Evolutionary conservation across 92 coral and sea anemone species (phyloP), one percentile per base, ranked within the genome.

Genomic region (Palythoa grandis): DNA sequence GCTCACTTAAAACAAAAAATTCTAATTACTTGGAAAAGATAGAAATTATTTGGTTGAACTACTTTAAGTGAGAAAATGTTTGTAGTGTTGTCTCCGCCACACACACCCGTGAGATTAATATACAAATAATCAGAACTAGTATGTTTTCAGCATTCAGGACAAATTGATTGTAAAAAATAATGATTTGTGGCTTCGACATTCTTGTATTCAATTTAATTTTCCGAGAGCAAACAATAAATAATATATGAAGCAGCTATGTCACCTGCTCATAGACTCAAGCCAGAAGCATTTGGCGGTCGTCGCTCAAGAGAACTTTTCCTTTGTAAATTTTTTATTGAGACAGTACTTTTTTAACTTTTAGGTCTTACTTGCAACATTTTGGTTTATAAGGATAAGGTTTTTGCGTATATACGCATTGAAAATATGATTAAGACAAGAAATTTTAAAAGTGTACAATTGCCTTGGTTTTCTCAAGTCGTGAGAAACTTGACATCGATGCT

Each of bases 231-330:
- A 80, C 72, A 43, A 37, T 80, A 60, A 80, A 80, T 80, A 66
- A 80, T 80, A 47, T 20, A 80, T 80, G 39, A 43, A n/a, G 14
- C 2, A 14, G 15, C 3, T 8, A 5, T 19, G 22, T 80, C 85
- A 80, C 85, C 85, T 80, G 85, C 85, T 80, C 85, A 80, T 80
- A 80, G 11, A 43, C n/a, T 50, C 7, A 58, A 35, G 39, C 17
- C 84, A 63, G 60, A 37, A 63, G 23, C 37, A 11, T 19, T 63
- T 63, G 8, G 20, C 25, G 22, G 3, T 19, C 8, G 10, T 63
- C 11, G 25, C 24, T 4, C 24, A 22, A 63, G 29, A 40, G 6
- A 19, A n/a, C 47, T 43, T 40, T 72, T 43, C 35, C 35, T 48
- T 50, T 72, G 7, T 58, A 19, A 9, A 72, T 43, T 39, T 37